Evolutionary conservation across 2,797 vertebrate species (phyloP).

Genomic region (Pristis pectinata): DNA sequence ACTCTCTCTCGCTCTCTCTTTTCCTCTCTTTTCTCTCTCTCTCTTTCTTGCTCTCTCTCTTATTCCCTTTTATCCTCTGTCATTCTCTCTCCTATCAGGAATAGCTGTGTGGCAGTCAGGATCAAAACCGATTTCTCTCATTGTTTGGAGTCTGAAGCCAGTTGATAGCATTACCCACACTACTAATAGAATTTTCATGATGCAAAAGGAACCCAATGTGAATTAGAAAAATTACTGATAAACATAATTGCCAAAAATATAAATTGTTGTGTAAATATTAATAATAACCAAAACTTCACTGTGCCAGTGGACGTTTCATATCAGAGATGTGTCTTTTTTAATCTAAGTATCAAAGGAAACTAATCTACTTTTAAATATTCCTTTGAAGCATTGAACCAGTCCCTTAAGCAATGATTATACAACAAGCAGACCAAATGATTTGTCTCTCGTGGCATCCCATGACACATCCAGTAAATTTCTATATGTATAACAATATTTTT

Average conservation of each 20-base stretch:
- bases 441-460: not conserved
- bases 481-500: not conserved
- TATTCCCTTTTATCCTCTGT: not conserved
- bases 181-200: no score
- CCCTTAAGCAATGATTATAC: not conserved
- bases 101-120: not conserved
- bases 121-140: not conserved
- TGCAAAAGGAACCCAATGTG: not conserved
- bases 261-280: not conserved
- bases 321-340: not conserved
- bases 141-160: not conserved
- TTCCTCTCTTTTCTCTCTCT: not conserved
- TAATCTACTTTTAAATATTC: not conserved
- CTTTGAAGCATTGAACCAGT: not conserved
- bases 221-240: not conserved
- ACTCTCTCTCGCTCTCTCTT: not conserved
- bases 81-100: not conserved
- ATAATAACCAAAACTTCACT: not conserved
- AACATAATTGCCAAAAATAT: not conserved
- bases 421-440: not conserved
- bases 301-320: not conserved
- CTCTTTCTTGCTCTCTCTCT: not conserved
- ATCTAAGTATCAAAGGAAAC: not conserved
- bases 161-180: not conserved
- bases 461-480: not conserved